Percentiles rank a stretch among this genome's conserved stretches.
Conservation (phyloP, 2,888 invertebrate genomes). For the Drosophila helvetica region DNA sequence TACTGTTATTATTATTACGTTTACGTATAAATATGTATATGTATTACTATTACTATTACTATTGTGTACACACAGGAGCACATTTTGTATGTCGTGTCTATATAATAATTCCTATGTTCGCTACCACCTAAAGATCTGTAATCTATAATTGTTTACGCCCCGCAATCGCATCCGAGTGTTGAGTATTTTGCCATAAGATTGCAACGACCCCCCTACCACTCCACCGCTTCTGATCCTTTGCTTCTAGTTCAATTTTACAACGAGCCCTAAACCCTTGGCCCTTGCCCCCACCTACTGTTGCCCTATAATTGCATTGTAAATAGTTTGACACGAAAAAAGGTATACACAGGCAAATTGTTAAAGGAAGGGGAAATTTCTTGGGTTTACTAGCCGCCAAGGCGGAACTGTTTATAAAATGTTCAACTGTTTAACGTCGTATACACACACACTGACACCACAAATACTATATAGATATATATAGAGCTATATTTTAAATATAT, state of each 20-base stretch:
- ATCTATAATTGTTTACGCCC: constrained; percentile 16
- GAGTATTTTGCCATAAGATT: constrained; percentile 43
- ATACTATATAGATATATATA: constrained; percentile 2
- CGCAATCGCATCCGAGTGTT: constrained; percentile 41
- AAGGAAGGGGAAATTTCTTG: constrained; percentile 24
- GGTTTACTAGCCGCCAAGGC: constrained; percentile 32
- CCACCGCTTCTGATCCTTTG: constrained; percentile 9
- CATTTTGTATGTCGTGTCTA: not conserved
- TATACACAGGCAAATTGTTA: constrained; percentile 27
- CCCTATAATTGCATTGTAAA: constrained; percentile 30
- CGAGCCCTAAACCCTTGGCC: constrained; percentile 13
- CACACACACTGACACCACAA: constrained; percentile 16
- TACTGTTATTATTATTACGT: constrained; percentile 71
- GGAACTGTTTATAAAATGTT: constrained; percentile 48
- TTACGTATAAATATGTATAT: constrained; percentile 57
- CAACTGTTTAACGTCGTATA: constrained; percentile 27
- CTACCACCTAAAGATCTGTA: constrained; percentile 38
- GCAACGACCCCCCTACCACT: constrained; percentile 5
- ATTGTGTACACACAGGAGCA: constrained; percentile 8
- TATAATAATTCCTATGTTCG: constrained; percentile 47
- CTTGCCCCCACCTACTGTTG: constrained; percentile 31
- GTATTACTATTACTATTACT: constrained; percentile 15
- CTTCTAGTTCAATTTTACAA: constrained; percentile 46
- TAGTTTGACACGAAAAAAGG: constrained; percentile 22
- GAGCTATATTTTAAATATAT: constrained; percentile 35